phyloP scores from a whole-genome alignment of 1,140 invertebrate genomes.

The Nasonia vitripennis region DNA sequence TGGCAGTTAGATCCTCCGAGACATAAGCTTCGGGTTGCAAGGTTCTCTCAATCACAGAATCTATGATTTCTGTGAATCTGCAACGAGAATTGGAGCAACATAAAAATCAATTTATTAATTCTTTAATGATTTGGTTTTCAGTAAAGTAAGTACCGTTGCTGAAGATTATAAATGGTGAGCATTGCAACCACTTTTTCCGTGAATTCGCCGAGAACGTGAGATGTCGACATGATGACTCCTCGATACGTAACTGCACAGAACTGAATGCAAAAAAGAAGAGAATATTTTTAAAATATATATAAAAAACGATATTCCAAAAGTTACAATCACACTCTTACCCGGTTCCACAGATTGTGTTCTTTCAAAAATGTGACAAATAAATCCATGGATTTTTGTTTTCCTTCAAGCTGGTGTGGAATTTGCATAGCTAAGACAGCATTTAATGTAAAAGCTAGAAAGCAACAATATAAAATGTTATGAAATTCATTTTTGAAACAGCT shows the following conservation, averaged over 20 bases:
- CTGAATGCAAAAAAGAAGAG: slow-evolving; percentile 65
- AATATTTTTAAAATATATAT: slow-evolving; percentile 19
- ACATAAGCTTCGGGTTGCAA: slow-evolving; percentile 68
- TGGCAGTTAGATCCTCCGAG: slow-evolving; percentile 77
- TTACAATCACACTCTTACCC: slow-evolving; percentile 69
- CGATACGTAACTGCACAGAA: slow-evolving; percentile 77
- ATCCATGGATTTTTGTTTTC: slow-evolving; percentile 88
- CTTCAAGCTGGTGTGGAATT: slow-evolving; percentile 87
- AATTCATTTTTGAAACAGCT: slow-evolving; percentile 1
- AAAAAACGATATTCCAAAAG: slow-evolving; percentile 8
- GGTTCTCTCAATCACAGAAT: slow-evolving; percentile 78
- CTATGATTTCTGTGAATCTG: slow-evolving; percentile 73
- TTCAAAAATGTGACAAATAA: slow-evolving; percentile 87
- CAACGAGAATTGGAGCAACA: slow-evolving; percentile 39
- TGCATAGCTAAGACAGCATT: slow-evolving; percentile 82
- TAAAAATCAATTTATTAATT: slow-evolving; percentile 23
- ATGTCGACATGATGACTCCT: slow-evolving; percentile 79
- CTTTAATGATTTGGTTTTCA: background rate
- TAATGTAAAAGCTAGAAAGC: slow-evolving; percentile 67
- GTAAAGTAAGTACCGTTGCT: slow-evolving; percentile 75
- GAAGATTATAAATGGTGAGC: slow-evolving; percentile 80
- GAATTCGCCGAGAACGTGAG: slow-evolving; percentile 82
- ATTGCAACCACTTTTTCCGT: slow-evolving; percentile 86
- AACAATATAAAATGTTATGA: slow-evolving; percentile 24
- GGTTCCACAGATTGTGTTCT: slow-evolving; percentile 83